phyloP scores from a whole-genome alignment of 2,888 invertebrate species.

The Agriopis aurantiaria region DNA sequence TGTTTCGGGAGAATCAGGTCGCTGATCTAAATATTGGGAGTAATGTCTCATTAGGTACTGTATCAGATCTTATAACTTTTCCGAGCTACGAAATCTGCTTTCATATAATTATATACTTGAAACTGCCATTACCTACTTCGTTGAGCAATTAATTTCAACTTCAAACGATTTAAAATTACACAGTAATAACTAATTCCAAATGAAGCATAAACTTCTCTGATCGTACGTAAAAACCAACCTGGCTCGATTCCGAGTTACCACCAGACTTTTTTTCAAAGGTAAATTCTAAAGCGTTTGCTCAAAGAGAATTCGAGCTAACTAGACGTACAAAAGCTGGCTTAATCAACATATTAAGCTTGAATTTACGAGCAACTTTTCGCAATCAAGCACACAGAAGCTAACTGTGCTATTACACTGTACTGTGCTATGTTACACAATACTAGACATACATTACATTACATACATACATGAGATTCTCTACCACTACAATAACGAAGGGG shows the following conservation, averaged over 20 bases:
- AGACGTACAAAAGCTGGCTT: slow-evolving; percentile 20
- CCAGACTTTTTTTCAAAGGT: slow-evolving; percentile 18
- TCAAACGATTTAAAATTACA: not conserved
- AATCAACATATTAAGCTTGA: slow-evolving; percentile 26
- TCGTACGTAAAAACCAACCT: slow-evolving; percentile 2
- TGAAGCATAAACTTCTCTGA: not conserved
- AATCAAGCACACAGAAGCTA: slow-evolving; percentile 14
- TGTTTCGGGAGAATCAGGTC: too few species aligned
- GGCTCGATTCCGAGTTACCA: slow-evolving; percentile 1
- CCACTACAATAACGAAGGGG: too few species aligned
- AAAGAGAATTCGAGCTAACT: slow-evolving; percentile 21
- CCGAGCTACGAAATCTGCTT: too few species aligned
- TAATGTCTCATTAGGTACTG: too few species aligned
- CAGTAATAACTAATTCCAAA: not conserved
- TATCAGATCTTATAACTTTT: too few species aligned
- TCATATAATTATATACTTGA: too few species aligned
- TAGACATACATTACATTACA: too few species aligned
- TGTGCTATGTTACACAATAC: too few species aligned
- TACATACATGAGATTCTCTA: too few species aligned
- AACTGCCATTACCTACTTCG: too few species aligned
- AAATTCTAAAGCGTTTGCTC: slow-evolving; percentile 15
- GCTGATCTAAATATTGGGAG: too few species aligned
- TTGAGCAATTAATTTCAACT: not conserved
- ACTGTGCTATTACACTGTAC: not conserved
- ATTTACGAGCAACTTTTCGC: slow-evolving; percentile 16